Evolutionary conservation across 2,888 invertebrate genomes (phyloP).

Genomic region (Molorchus minor): DNA sequence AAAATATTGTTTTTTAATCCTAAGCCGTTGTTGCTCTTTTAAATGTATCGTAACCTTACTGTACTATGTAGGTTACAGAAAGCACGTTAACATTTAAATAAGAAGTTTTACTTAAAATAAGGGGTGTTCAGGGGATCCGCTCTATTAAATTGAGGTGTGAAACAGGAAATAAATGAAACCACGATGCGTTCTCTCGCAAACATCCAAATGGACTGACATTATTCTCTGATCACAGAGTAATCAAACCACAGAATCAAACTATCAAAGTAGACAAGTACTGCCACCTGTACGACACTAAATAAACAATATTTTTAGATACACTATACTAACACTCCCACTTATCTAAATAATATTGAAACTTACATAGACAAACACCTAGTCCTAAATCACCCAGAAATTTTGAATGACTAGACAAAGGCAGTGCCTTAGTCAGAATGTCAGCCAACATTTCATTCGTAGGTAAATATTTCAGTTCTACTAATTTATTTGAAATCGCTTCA

Average conservation of each 20-base stretch:
- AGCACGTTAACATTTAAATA: no score
- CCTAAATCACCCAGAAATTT: neutral
- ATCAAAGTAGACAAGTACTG: neutral
- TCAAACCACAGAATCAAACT: no score
- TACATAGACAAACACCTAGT: neutral
- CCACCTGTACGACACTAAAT: neutral
- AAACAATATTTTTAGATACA: neutral
- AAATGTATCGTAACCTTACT: no score
- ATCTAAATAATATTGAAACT: neutral
- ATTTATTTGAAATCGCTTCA: constrained; percentile 24
- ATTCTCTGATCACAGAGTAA: constrained; percentile 43
- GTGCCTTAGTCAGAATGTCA: constrained; percentile 36
- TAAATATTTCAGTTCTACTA: constrained; percentile 29
- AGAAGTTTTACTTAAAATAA: no score
- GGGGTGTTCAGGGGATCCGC: no score
- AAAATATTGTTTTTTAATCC: no score
- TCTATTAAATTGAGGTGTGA: neutral
- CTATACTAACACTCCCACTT: neutral
- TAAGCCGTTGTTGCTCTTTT: no score
- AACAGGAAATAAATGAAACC: neutral
- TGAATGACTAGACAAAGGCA: neutral
- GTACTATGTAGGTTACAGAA: no score
- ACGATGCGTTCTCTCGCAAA: neutral
- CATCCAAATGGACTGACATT: constrained; percentile 22
- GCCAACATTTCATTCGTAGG: constrained; percentile 34